Evolutionary conservation across 1,140 invertebrate species (phyloP).

Genomic region (Cotesia glomerata): DNA sequence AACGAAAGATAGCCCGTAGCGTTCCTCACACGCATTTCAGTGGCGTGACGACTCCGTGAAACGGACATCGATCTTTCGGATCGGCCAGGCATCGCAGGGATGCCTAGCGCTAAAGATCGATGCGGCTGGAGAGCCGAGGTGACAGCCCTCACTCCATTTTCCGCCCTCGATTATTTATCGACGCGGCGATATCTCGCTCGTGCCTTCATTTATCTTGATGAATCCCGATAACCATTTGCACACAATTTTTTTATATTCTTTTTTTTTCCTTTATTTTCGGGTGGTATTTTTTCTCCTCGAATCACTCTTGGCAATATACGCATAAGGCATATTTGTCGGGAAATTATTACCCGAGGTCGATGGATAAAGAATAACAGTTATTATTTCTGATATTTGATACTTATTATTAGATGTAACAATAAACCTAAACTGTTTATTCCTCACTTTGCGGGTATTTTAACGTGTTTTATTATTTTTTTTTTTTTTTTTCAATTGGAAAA

Average conservation of each 20-base stretch:
- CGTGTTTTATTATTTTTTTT: too few relatives aligned
- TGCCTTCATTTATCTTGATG: conserved; percentile 21
- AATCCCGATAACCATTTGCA: conserved; percentile 8
- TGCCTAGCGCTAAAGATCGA: conserved; percentile 18
- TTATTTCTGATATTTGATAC: too few relatives aligned
- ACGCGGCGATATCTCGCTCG: conserved; percentile 15
- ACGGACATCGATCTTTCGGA: conserved; percentile 26
- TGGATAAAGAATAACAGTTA: too few relatives aligned
- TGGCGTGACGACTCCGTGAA: conserved; percentile 24
- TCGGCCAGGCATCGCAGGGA: conserved; percentile 16
- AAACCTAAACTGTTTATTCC: neutral
- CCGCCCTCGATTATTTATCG: conserved; percentile 22
- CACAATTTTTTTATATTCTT: neutral
- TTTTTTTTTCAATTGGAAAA: too few relatives aligned
- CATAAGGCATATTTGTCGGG: neutral
- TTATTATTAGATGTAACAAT: conserved; percentile 1
- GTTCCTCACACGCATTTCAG: conserved; percentile 23
- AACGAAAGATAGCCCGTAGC: neutral
- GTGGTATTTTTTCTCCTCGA: neutral
- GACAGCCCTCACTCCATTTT: conserved; percentile 19
- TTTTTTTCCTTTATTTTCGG: neutral
- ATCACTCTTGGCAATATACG: neutral
- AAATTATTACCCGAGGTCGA: too few relatives aligned
- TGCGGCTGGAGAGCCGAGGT: conserved; percentile 10
- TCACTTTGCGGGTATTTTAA: neutral